Base-by-base conservation (phyloP, 2,113 vertebrate species). In the Lamprologus callipterus region DNA sequence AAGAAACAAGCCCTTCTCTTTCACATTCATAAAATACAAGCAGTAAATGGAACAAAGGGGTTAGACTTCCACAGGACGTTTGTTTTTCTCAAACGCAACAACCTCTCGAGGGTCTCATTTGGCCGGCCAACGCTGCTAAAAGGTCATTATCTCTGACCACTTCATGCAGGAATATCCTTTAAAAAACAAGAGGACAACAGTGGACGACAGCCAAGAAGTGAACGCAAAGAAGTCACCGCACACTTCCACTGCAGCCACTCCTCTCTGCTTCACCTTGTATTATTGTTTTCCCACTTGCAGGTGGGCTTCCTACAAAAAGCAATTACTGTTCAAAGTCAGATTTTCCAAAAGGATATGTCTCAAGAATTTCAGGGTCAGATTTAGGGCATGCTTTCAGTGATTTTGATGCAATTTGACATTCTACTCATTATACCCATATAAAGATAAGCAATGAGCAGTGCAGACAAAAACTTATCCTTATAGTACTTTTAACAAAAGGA, bases 161-260 rank as follows among this genome's bases (percentile, higher is more conserved):
- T 87, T 84, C 63, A 89, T 85, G 87, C 89, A 88, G 94, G 91
- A 91, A 95, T 94, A 91, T 87, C 87, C 90, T 87, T 94, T 40
- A 81, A 88, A 91, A 92, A 95, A 95, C 92, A 94, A 89, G 60
- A 91, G 88, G 92, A 95, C 95, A 96, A 96, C 93, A 94, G 92
- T 95, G 96, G 95, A 95, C 45, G 63, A 70, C 4, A 58, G 95
- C 96, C 96, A 96, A 95, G 93, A 83, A 81, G 83, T 42, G 49
- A 57, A 83, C 58, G 88, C 81, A 89, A 81, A 92, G 87, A 94
- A 92, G 82, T 68, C 86, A 63, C 45, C 7, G 42, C 57, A 78
- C 53, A 81, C 83, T 91, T 90, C 92, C 90, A 91, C 84, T 49
- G 75, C 81, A 35, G 89, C 88, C 90, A 47, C 90, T 85, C 93